phyloP scores from a whole-genome alignment of 1,140 invertebrate genomes.

The Hycleus cichorii region DNA sequence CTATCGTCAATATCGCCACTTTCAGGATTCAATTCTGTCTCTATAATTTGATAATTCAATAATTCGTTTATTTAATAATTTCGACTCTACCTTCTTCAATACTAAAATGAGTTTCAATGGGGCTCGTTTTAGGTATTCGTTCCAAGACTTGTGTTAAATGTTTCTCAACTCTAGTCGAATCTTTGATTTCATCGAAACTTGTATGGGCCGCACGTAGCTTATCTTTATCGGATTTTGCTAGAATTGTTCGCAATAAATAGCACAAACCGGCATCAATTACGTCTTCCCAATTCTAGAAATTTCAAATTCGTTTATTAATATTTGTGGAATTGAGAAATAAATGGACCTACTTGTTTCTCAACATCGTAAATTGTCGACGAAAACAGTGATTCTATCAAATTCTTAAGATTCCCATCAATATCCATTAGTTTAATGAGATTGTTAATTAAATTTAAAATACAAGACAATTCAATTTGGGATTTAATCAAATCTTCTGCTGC shows the following conservation, averaged over 20 bases:
- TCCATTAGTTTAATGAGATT: slow-evolving; percentile 35
- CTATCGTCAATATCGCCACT: not conserved
- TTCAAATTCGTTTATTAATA: not conserved
- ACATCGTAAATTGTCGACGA: slow-evolving; percentile 29
- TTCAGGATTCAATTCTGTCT: not conserved
- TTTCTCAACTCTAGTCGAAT: slow-evolving; percentile 52
- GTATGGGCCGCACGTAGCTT: slow-evolving; percentile 40
- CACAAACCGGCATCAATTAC: slow-evolving; percentile 46
- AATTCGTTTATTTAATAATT: not conserved
- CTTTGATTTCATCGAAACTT: slow-evolving; percentile 44
- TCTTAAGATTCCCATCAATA: slow-evolving; percentile 25
- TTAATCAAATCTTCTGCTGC: slow-evolving; percentile 36
- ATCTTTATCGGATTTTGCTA: slow-evolving; percentile 46
- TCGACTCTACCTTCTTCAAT: slow-evolving; percentile 8
- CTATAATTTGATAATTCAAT: not conserved
- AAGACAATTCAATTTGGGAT: slow-evolving; percentile 30
- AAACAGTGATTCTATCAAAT: slow-evolving; percentile 30
- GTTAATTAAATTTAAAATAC: slow-evolving; percentile 31
- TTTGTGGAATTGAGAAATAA: not conserved
- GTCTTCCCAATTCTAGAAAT: slow-evolving; percentile 54
- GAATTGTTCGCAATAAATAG: slow-evolving; percentile 46
- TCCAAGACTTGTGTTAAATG: slow-evolving; percentile 50
- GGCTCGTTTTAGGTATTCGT: slow-evolving; percentile 34
- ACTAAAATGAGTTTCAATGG: not conserved
- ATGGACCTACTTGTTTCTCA: slow-evolving; percentile 35